Base-by-base conservation (phyloP, 1,140 invertebrate species). In the Trichonephila clavata region DNA sequence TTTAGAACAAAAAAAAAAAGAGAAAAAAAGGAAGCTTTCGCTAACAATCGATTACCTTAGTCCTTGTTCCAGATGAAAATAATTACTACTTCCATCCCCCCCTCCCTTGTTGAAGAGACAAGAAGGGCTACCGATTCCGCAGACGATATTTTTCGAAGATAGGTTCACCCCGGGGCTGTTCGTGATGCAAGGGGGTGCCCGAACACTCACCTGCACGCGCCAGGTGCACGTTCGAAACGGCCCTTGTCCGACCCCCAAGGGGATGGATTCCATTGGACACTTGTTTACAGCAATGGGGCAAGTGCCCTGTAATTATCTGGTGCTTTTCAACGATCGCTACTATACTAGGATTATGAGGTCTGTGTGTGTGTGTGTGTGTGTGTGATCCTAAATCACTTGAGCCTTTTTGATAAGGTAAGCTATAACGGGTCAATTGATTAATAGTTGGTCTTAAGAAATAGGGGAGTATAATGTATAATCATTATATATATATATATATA, bases 161-260 rank as follows among this genome's bases (percentile, higher is more conserved):
- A 32, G 68, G n/a, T 71, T 24, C 68, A 71, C 68, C 68, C 68
- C 16, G 24, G 14, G 68, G 68, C 68, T 71, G 68, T 71, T 71
- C 68, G 68, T 71, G 68, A 71, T 71, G 68, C 16, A 71, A 71
- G 68, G 68, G 63, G 68, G 68, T 71, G 68, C 68, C 68, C 68
- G 68, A 71, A 71, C 68, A 71, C 68, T 71, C 68, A 71, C 68
- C 68, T 71, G 68, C 68, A 71, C 68, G 68, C 68, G 68, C 68
- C 68, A 71, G 68, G 68, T 71, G 68, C 68, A 71, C 68, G 68
- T 71, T 71, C 18, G n/a, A 71, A 71, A 71, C 68, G 16, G 24
- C 68, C 68, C 68, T 24, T 32, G 68, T 71, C 68, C 68, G 14
- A 71, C 68, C 68, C 68, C 68, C 27, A 32, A 71, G 68, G 68